phyloP scores from a whole-genome alignment of 2,888 invertebrate species.

The Phania funesta region DNA sequence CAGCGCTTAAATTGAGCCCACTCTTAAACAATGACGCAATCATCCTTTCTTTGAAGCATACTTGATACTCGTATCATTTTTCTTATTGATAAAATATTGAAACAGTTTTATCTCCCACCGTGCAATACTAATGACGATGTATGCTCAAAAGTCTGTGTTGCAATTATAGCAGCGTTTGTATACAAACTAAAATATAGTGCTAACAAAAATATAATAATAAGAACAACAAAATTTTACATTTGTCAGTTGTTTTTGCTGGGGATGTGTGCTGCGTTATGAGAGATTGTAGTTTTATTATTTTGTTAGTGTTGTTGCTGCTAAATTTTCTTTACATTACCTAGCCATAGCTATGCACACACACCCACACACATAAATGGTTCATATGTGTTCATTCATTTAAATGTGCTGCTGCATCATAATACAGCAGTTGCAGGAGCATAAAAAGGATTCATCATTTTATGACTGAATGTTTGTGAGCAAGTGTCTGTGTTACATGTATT shows the following conservation, averaged over 20 bases:
- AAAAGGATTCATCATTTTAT: slow-evolving; percentile 56
- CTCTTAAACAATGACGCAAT: too few species aligned
- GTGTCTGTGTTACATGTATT: slow-evolving; percentile 38
- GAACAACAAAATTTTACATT: slow-evolving; percentile 51
- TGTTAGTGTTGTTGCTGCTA: slow-evolving; percentile 9
- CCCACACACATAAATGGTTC: not conserved
- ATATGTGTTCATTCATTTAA: not conserved
- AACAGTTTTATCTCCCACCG: not conserved
- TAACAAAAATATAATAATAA: slow-evolving; percentile 33
- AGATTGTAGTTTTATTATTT: slow-evolving; percentile 42
- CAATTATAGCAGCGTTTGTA: slow-evolving; percentile 11
- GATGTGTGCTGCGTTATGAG: slow-evolving; percentile 32
- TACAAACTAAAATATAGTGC: slow-evolving; percentile 47
- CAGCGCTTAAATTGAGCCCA: too few species aligned
- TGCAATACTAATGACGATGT: not conserved
- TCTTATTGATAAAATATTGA: not conserved
- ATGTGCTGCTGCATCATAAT: slow-evolving; percentile 31
- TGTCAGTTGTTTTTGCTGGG: slow-evolving; percentile 49
- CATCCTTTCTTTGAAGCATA: too few species aligned
- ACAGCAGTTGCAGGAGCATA: slow-evolving; percentile 29
- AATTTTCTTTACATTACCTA: slow-evolving; percentile 11
- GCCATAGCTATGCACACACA: not conserved
- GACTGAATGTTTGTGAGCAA: slow-evolving; percentile 25
- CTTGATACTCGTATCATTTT: too few species aligned
- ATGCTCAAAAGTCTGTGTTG: not conserved